phyloP scores from a whole-genome alignment of 2,113 vertebrate genomes.

The Orycteropus afer region DNA sequence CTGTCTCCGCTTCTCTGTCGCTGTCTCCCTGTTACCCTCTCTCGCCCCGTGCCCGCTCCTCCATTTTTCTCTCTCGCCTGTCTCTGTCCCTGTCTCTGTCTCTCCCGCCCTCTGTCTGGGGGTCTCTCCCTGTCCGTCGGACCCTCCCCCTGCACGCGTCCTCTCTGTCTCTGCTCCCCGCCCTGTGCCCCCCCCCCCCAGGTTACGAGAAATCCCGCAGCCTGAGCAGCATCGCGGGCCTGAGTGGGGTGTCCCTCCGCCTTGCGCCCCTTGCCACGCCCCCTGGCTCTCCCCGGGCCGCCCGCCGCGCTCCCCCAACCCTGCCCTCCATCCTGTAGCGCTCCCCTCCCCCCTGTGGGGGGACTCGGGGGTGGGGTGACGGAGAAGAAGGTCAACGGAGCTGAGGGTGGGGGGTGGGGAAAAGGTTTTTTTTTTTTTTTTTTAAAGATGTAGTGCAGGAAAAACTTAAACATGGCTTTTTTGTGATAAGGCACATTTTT shows the following conservation, averaged over 20 bases:
- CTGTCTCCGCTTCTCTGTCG: neutral
- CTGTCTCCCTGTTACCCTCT: neutral
- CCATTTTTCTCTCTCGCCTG: neutral
- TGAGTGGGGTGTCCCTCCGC: constrained; percentile 91
- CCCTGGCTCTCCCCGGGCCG: constrained; percentile 90
- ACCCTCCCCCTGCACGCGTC: neutral
- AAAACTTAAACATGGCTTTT: no score
- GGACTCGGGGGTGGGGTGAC: constrained; percentile 78
- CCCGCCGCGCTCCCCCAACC: constrained; percentile 92
- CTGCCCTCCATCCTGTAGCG: constrained; percentile 94
- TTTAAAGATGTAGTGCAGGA: no score
- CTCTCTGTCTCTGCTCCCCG: constrained; percentile 53
- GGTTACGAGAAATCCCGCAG: constrained; percentile 95
- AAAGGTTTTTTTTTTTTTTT: constrained; percentile 65
- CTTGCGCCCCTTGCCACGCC: constrained; percentile 91
- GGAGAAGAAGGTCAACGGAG: constrained; percentile 70
- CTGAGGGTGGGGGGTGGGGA: constrained; percentile 55
- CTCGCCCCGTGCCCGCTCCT: neutral
- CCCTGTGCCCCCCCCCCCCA: neutral
- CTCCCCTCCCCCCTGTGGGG: constrained; percentile 72
- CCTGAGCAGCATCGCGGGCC: constrained; percentile 94
- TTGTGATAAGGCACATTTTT: no score
- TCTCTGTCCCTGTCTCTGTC: neutral
- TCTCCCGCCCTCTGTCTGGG: neutral
- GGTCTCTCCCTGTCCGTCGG: constrained; percentile 21